Evolutionary conservation across 2,888 invertebrate species (phyloP), one percentile per base, ranked within the genome.

Genomic region (Bugulina stolonifera): DNA sequence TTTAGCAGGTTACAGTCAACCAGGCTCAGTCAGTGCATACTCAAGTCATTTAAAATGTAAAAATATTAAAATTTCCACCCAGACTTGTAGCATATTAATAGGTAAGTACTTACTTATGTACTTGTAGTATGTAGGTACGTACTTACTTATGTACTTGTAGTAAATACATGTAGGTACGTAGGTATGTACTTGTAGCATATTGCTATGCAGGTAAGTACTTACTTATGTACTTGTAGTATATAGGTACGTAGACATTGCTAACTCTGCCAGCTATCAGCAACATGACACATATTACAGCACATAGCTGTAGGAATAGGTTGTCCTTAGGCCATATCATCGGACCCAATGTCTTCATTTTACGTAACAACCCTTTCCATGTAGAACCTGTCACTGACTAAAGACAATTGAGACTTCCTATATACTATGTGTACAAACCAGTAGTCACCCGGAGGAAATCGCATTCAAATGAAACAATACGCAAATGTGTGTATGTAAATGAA

Each of bases 321-420:
- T 90, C 91, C 78, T 89, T 90, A 0, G 96, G 96, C 96, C 96
- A 96, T 32, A 96, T 86, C 86, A 94, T 97, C 0, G 97, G 97
- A 75, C 91, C 86, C 64, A 98, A 87, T 1, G 89, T 90, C 78
- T 89, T 89, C 18, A 93, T 82, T 84, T 95, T 95, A 78, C 88
- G 87, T 87, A 89, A 91, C 1, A 89, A 89, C 86, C 82, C 83
- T n/a, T 75, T 74, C 83, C 84, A 85, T 3, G 83, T 83, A 2
- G 84, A 43, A 43, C 43, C 43, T 18, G 5, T 43, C 18, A 18
- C 43, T 43, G 10, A 18, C 43, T 43, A 43, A 43, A 43, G 18
- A 43, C 43, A 43, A 43, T 10, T 43, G 5, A n/a, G n/a, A 10
- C 43, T 18, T 10, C 18, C 43, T 10, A 43, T 18, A 43, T 5